Conservation (phyloP, 2,797 vertebrate genomes). For the Chlorospingus semifuscus region DNA sequence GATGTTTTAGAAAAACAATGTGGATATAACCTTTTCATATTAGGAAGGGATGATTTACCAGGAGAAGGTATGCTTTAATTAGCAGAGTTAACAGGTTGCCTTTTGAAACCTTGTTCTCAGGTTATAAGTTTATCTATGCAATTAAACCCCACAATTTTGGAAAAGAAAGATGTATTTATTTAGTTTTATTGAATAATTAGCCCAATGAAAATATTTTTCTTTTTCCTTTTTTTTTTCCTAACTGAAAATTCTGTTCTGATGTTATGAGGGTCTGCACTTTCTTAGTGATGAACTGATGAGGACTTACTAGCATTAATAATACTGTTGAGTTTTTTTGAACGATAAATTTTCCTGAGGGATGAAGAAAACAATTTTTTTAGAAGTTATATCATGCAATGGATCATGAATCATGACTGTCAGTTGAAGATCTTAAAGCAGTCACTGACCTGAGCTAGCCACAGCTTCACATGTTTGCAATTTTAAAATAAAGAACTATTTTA, state of each 20-base stretch:
- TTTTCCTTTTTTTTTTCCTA: neutral
- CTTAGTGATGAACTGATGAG: neutral
- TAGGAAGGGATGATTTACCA: conserved; percentile 84
- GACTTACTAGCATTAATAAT: neutral
- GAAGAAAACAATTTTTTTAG: neutral
- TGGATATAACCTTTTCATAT: conserved; percentile 88
- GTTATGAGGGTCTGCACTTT: neutral
- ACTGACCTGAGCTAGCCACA: neutral
- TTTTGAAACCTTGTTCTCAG: neutral
- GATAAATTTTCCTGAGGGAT: neutral
- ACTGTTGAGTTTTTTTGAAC: neutral
- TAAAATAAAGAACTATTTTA: neutral
- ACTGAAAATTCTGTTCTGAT: neutral
- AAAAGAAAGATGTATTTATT: neutral
- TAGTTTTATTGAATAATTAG: neutral
- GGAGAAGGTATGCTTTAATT: conserved; percentile 83
- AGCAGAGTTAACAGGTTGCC: neutral
- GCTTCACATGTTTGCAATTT: neutral
- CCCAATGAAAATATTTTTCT: neutral
- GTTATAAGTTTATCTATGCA: neutral
- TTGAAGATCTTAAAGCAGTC: neutral
- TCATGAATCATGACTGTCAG: neutral
- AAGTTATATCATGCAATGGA: neutral
- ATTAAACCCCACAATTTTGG: neutral
- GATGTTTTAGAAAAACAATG: conserved; percentile 85